phyloP scores from a whole-genome alignment of 92 coral and sea anemone genomes.

The Micromussa lordhowensis region DNA sequence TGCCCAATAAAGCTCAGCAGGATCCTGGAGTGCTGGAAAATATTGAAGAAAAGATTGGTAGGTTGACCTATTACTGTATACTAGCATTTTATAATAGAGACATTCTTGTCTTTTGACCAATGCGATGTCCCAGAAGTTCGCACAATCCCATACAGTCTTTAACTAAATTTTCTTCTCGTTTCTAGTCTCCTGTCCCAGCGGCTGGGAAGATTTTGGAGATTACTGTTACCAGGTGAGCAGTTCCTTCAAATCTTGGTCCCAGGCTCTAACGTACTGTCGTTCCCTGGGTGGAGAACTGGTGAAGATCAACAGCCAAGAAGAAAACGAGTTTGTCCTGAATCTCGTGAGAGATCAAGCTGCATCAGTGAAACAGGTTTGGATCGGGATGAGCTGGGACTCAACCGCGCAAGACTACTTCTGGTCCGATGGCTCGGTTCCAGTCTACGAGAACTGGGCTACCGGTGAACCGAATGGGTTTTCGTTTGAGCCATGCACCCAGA shows the following conservation, averaged over 20 bases:
- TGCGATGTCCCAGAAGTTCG: too few species aligned
- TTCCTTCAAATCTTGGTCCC: not conserved
- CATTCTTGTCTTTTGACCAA: too few species aligned
- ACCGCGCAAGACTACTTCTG: not conserved
- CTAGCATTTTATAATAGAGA: too few species aligned
- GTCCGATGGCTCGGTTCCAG: not conserved
- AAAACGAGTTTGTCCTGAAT: slow-evolving; percentile 7
- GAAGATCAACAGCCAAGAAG: not conserved
- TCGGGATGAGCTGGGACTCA: not conserved
- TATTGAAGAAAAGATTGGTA: too few species aligned
- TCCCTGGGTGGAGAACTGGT: not conserved
- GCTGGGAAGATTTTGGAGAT: not conserved
- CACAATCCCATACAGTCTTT: too few species aligned
- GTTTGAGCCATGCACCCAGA: not conserved
- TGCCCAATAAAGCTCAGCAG: too few species aligned
- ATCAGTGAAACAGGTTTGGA: not conserved
- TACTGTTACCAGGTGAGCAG: not conserved
- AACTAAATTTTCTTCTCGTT: too few species aligned
- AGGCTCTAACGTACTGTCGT: not conserved
- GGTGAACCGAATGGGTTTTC: not conserved
- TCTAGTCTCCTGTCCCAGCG: not conserved
- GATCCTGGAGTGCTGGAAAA: too few species aligned
- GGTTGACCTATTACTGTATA: too few species aligned
- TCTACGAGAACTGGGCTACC: not conserved
- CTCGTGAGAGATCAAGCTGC: not conserved